These are phyloP conservation scores for Hypolimnas misippus DNA, from an alignment of 2,888 invertebrate species.

Conservation along the genomic window DNA sequence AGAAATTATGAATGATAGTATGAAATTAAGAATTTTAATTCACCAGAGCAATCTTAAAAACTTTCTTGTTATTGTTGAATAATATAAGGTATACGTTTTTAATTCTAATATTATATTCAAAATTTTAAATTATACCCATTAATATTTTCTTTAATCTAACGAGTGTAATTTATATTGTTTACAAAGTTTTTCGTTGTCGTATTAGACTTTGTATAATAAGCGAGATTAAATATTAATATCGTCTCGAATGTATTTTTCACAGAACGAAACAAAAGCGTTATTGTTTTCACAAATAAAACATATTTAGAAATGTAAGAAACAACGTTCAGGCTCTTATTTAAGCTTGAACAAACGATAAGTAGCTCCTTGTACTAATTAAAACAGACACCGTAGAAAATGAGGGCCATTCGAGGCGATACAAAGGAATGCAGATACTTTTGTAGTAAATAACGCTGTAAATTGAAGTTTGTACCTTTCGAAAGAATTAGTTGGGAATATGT, in stretches of 20 bases:
- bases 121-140: no score
- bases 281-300: conserved; percentile 29
- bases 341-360: conserved; percentile 68
- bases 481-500: conserved; percentile 40
- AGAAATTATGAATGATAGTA: no score
- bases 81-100: not conserved
- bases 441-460: conserved; percentile 69
- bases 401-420: conserved; percentile 52
- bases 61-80: no score
- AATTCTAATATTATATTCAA: no score
- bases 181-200: no score
- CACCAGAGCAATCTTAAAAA: no score
- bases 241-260: not conserved
- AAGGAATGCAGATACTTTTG: conserved; percentile 54
- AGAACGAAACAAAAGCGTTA: conserved; percentile 18
- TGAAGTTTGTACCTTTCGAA: conserved; percentile 59
- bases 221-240: not conserved
- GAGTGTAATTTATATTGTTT: no score
- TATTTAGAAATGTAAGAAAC: conserved; percentile 41
- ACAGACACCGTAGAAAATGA: conserved; percentile 56
- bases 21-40: no score
- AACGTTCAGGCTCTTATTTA: conserved; percentile 41
- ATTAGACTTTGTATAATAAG: no score
- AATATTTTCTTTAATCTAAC: no score
- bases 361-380: conserved; percentile 76